These are phyloP conservation scores for Aelia acuminata DNA, from an alignment of 2,888 invertebrate species.

Conservation along the genomic window DNA sequence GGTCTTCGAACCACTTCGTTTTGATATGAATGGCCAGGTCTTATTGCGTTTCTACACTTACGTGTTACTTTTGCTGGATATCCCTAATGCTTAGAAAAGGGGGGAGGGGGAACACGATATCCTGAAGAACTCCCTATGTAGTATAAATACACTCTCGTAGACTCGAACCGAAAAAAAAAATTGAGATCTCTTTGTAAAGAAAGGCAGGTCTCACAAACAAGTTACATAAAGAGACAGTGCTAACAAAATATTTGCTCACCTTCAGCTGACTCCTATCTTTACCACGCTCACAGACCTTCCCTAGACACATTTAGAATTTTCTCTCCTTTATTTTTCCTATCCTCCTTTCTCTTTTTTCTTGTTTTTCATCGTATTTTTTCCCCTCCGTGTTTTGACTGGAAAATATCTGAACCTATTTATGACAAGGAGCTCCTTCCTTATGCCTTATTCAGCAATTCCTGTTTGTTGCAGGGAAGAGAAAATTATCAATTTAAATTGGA, in stretches of 20 bases:
- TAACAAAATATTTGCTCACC: slow-evolving; percentile 38
- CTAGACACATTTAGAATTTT: slow-evolving; percentile 34
- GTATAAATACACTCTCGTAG: background rate
- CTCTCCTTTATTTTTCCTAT: slow-evolving; percentile 23
- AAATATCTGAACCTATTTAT: background rate
- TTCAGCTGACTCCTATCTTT: slow-evolving; percentile 10
- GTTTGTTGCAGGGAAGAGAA: background rate
- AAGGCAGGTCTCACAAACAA: slow-evolving; percentile 22
- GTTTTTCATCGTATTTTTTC: background rate
- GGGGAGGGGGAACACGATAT: background rate
- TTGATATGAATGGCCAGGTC: no score
- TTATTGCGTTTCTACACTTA: no score
- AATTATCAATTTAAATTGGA: slow-evolving; percentile 5
- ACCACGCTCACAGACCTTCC: background rate
- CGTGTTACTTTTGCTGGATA: background rate
- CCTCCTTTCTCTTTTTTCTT: background rate
- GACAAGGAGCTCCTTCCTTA: background rate
- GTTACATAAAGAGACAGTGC: slow-evolving; percentile 44
- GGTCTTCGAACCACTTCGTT: no score
- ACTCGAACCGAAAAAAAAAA: slow-evolving; percentile 2
- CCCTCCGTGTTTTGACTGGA: background rate
- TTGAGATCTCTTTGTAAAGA: background rate
- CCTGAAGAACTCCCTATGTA: background rate
- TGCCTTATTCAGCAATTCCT: no score
- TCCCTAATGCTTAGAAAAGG: background rate